A percentile compares a stretch with the other conserved stretches of the same genome.
Evolutionary conservation across 2,888 invertebrate species (phyloP).

Genomic region (Agriopis marginaria): DNA sequence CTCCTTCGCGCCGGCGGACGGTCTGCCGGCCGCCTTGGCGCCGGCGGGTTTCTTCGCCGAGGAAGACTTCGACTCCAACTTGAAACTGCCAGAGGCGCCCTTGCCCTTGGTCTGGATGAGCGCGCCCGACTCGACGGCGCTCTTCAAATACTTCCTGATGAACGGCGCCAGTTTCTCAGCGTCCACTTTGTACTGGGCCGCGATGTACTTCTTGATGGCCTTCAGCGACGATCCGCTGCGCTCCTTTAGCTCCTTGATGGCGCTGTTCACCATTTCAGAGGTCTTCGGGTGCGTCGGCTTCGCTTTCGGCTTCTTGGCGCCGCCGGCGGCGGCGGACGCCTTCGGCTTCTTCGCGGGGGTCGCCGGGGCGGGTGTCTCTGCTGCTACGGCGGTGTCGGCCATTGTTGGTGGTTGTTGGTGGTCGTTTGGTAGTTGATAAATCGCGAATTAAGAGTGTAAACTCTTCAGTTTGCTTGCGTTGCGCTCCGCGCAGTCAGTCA

Average conservation of each 20-base stretch:
- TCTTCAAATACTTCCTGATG: conserved; percentile 86
- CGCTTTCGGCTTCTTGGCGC: conserved; percentile 60
- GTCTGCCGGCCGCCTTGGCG: conserved; percentile 47
- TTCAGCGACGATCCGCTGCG: conserved; percentile 86
- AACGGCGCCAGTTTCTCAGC: conserved; percentile 85
- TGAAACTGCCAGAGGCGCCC: conserved; percentile 77
- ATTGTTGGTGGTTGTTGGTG: conserved; percentile 40
- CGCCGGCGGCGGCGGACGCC: conserved; percentile 40
- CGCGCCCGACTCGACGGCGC: conserved; percentile 81
- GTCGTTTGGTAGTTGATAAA: neutral
- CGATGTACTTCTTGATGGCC: conserved; percentile 87
- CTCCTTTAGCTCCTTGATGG: conserved; percentile 83
- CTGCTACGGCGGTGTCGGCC: conserved; percentile 60
- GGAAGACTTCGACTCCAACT: conserved; percentile 27
- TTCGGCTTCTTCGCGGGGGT: conserved; percentile 60
- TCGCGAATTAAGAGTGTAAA: too few relatives aligned
- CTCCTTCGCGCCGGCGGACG: conserved; percentile 43
- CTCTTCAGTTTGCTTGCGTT: too few relatives aligned
- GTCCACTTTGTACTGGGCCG: conserved; percentile 86
- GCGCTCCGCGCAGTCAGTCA: too few relatives aligned
- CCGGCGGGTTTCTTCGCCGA: conserved; percentile 24
- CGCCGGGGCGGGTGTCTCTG: conserved; percentile 58
- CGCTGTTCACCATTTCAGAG: conserved; percentile 84
- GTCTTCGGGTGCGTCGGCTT: conserved; percentile 65
- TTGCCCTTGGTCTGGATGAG: conserved; percentile 85